Percentiles rank a stretch among this genome's conserved stretches.
phyloP scores from a whole-genome alignment of 2,113 vertebrate genomes.

The Gambusia affinis region DNA sequence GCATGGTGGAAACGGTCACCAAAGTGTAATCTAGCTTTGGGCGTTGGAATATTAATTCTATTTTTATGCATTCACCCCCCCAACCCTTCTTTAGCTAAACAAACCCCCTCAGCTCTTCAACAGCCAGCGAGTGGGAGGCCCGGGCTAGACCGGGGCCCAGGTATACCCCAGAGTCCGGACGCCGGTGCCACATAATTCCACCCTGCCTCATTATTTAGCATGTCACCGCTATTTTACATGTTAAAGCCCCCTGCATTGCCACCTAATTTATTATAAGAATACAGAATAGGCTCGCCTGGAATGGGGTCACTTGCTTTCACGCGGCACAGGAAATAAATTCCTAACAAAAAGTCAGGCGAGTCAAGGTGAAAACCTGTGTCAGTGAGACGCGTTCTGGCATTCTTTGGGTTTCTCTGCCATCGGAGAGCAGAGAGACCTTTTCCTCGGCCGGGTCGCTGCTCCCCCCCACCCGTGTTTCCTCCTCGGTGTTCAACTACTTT shows the following conservation, averaged over 20 bases:
- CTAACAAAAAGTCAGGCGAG: conserved; percentile 78
- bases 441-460: conserved; percentile 15
- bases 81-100: background rate
- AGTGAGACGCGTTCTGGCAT: conserved; percentile 70
- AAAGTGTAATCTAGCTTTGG: conserved; percentile 83
- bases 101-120: conserved; percentile 4
- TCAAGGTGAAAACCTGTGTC: conserved; percentile 83
- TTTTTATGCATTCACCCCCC: conserved; percentile 79
- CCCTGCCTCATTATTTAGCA: conserved; percentile 86
- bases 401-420: conserved; percentile 45
- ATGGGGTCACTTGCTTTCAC: conserved; percentile 81
- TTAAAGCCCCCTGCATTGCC: conserved; percentile 80
- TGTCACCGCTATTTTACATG: conserved; percentile 88
- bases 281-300: conserved; percentile 76
- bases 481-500: conserved; percentile 58
- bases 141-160: conserved; percentile 57
- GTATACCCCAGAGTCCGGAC: conserved; percentile 79
- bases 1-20: conserved; percentile 68
- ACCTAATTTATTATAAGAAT: conserved; percentile 85
- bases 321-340: conserved; percentile 74
- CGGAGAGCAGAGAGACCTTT: conserved; percentile 51
- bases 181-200: conserved; percentile 76
- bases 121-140: conserved; percentile 49
- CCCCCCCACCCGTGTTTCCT: conserved; percentile 32
- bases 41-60: conserved; percentile 81